Evolutionary conservation across 2,797 vertebrate genomes (phyloP), one percentile per base, ranked within the genome.

Genomic region (Bucorvus abyssinicus): DNA sequence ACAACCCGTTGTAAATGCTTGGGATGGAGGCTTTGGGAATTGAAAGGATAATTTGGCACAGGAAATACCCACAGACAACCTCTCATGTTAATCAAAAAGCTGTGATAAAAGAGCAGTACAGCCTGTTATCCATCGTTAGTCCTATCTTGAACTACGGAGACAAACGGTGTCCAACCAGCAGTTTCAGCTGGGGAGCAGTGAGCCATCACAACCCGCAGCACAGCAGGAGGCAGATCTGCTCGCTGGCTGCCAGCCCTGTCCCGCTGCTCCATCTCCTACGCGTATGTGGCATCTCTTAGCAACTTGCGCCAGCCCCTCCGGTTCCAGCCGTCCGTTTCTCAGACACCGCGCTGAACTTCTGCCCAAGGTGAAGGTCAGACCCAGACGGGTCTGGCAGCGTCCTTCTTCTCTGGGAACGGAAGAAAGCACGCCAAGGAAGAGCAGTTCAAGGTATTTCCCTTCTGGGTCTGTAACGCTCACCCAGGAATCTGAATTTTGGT

Each of bases 301-400:
- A 3, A 10, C 32, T 2, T 4, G 4, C 38, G 8, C 45, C 63
- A 9, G 38, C 45, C 42, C 26, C 45, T 40, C 63, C 26, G 4
- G 4, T 4, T 3, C 40, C 59, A 12, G 24, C 0, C 5, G 0
- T 3, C 0, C 5, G 0, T 3, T 34, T 12, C 21, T 5, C 61
- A 14, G 21, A 4, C 15, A 4, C 8, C 34, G 52, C 6, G 0
- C n/a, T 0, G 22, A 5, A 24, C 36, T 38, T 11, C 5, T 36
- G 50, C 52, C 45, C 2, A 2, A 6, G 12, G n/a, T 30, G 14
- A 38, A 21, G 30, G 30, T 1, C 9, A 10, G 60, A 12, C 38
- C 38, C 38, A 40, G 38, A 40, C 38, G 38, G 38, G 38, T 40
- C 38, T 40, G 24, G 18, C 27, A 15, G 9, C 0, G 2, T 49